phyloP scores from a whole-genome alignment of 2,113 vertebrate genomes.

The Zingel zingel region DNA sequence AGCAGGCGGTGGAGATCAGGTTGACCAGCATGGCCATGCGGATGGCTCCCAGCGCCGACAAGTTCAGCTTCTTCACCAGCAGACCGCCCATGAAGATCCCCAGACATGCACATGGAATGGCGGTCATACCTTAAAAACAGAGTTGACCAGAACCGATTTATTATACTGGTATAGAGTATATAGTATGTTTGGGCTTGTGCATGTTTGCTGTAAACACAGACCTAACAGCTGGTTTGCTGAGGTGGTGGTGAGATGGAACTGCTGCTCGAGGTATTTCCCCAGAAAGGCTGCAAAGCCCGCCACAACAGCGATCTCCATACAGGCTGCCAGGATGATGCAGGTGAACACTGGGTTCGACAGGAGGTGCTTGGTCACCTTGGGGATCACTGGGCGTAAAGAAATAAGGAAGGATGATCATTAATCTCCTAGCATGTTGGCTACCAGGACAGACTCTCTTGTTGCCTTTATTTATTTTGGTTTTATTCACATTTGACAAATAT shows the following conservation, averaged over 20 bases:
- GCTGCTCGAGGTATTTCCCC: conserved; percentile 98
- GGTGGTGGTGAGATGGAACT: conserved; percentile 97
- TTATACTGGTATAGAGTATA: neutral
- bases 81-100: conserved; percentile 98
- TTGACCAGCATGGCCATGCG: conserved; percentile 99
- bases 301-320: conserved; percentile 98
- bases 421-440: too few relatives aligned
- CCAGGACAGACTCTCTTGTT: too few relatives aligned
- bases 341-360: conserved; percentile 98
- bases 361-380: conserved; percentile 96
- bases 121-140: conserved; percentile 91
- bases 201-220: conserved; percentile 70
- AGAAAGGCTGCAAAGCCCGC: conserved; percentile 96
- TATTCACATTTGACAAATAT: neutral
- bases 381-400: conserved; percentile 88
- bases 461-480: neutral
- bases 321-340: conserved; percentile 95
- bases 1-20: conserved; percentile 96
- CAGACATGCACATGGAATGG: conserved; percentile 96
- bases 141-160: fast-evolving
- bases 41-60: conserved; percentile 95
- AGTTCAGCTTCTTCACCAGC: conserved; percentile 96
- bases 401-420: neutral
- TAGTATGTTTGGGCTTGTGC: neutral
- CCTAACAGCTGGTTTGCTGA: conserved; percentile 98